These are phyloP conservation scores for Sapayoa aenigma DNA, from an alignment of 2,113 vertebrate species.

Conservation along the genomic window DNA sequence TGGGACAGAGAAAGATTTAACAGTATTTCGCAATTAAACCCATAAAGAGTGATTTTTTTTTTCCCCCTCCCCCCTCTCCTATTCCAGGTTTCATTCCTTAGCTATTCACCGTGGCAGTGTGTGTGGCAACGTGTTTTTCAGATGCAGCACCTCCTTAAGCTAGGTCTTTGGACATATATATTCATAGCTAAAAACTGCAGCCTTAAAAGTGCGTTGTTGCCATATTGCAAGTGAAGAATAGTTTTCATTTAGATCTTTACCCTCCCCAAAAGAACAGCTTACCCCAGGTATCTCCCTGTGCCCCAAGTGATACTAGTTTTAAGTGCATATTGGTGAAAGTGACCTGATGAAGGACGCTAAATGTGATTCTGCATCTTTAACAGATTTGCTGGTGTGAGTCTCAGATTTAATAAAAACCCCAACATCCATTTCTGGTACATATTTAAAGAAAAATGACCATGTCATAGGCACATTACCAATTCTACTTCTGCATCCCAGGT, in stretches of 20 bases:
- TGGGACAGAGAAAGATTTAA: slow-evolving; percentile 55
- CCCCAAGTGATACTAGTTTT: slow-evolving; percentile 45
- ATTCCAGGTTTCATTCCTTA: not conserved
- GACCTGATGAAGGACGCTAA: slow-evolving; percentile 54
- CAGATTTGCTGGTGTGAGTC: slow-evolving; percentile 67
- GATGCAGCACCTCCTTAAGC: slow-evolving; percentile 67
- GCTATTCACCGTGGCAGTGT: slow-evolving; percentile 61
- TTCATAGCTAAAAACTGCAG: slow-evolving; percentile 58
- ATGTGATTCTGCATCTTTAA: slow-evolving; percentile 58
- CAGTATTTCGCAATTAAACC: slow-evolving; percentile 54
- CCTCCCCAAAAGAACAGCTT: slow-evolving; percentile 33
- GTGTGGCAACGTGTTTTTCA: slow-evolving; percentile 55
- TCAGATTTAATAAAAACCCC: slow-evolving; percentile 31
- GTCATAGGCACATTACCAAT: slow-evolving; percentile 66
- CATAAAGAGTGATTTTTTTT: not conserved
- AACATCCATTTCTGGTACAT: slow-evolving; percentile 26
- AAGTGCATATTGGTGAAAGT: slow-evolving; percentile 64
- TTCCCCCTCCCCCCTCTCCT: not conserved
- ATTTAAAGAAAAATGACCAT: slow-evolving; percentile 58
- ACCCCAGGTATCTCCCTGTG: slow-evolving; percentile 38
- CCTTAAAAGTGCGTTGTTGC: slow-evolving; percentile 60
- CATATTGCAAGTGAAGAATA: slow-evolving; percentile 49
- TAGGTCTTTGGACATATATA: slow-evolving; percentile 62
- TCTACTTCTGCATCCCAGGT: slow-evolving; percentile 56
- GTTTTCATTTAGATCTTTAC: slow-evolving; percentile 10